Conservation (phyloP, 2,888 invertebrate species). For the Electrophaes corylata region DNA sequence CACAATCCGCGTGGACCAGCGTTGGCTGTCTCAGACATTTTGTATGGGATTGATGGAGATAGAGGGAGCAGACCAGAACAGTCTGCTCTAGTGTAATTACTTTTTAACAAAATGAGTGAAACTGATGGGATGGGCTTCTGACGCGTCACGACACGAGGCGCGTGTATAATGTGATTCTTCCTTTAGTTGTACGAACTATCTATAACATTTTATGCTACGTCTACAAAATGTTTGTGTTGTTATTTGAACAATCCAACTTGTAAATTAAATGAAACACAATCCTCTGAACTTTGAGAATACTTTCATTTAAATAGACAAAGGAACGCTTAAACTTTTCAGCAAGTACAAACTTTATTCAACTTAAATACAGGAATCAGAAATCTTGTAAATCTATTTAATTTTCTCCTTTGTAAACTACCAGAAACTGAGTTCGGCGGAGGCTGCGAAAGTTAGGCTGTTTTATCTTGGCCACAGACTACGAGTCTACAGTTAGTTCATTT, state of each 20-base stretch:
- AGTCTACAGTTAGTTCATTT: constrained; percentile 5
- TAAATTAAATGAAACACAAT: constrained; percentile 5
- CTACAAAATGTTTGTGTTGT: background rate
- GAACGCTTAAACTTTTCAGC: constrained; percentile 27
- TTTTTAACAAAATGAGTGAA: too few species aligned
- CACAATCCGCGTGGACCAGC: too few species aligned
- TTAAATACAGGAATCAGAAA: constrained; percentile 30
- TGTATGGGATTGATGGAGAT: too few species aligned
- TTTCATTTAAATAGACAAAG: constrained; percentile 18
- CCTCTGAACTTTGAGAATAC: constrained; percentile 11
- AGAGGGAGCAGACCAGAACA: too few species aligned
- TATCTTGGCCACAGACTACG: constrained; percentile 19
- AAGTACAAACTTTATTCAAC: constrained; percentile 23
- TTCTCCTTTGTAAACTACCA: constrained; percentile 35
- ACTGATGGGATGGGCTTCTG: too few species aligned
- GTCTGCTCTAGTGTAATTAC: too few species aligned
- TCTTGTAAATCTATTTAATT: constrained; percentile 36
- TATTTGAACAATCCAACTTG: constrained; percentile 14
- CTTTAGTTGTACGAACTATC: too few species aligned
- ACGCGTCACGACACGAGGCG: too few species aligned
- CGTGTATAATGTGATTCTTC: too few species aligned
- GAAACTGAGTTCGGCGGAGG: constrained; percentile 28
- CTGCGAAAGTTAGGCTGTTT: constrained; percentile 27
- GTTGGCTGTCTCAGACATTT: too few species aligned
- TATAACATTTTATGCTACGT: background rate